Evolutionary conservation across 2,113 vertebrate species (phyloP).

Genomic region (Dipodomys ordii): DNA sequence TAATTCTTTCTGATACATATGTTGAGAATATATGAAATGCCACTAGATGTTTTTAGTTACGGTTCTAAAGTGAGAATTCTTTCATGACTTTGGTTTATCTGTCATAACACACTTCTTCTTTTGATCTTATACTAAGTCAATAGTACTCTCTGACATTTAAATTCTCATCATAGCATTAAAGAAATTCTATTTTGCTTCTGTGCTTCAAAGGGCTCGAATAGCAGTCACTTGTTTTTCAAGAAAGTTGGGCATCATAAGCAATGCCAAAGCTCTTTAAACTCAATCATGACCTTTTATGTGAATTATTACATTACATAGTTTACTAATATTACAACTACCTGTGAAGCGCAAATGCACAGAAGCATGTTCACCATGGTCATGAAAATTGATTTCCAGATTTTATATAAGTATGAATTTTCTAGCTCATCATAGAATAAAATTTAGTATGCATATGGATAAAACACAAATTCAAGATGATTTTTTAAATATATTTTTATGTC

Average conservation of each 20-base stretch:
- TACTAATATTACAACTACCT: conserved; percentile 52
- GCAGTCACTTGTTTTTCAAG: neutral
- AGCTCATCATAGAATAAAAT: conserved; percentile 52
- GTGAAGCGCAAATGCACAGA: conserved; percentile 36
- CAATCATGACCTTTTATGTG: neutral
- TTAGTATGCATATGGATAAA: conserved; percentile 67
- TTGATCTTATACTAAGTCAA: conserved; percentile 77
- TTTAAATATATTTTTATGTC: conserved; percentile 9
- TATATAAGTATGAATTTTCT: conserved; percentile 40
- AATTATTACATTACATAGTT: neutral
- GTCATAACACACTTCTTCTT: conserved; percentile 54
- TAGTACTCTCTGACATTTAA: conserved; percentile 45
- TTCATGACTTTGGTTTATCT: conserved; percentile 65
- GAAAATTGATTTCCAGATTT: conserved; percentile 60
- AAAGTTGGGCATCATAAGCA: neutral
- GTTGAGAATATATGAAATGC: conserved; percentile 36
- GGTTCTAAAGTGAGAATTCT: conserved; percentile 38
- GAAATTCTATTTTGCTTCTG: neutral
- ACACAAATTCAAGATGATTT: conserved; percentile 27
- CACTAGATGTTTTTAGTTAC: conserved; percentile 58
- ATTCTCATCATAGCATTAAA: conserved; percentile 58
- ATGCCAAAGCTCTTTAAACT: conserved; percentile 52
- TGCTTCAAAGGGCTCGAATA: conserved; percentile 38
- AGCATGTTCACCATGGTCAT: conserved; percentile 21
- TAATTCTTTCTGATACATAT: conserved; percentile 47